phyloP scores from a whole-genome alignment of 2,888 invertebrate genomes.

The Macrosiphum euphorbiae region DNA sequence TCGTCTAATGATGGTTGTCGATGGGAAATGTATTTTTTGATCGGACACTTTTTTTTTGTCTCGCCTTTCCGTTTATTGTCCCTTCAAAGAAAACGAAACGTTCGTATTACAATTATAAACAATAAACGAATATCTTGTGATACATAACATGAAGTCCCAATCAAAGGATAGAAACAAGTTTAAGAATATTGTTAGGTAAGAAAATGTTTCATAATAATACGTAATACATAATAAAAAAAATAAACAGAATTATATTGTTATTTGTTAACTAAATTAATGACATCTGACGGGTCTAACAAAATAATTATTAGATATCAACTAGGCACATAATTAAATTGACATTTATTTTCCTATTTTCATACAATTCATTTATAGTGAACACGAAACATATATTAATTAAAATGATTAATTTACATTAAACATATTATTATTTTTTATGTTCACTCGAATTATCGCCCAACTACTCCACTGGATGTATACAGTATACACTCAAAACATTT shows the following conservation, averaged over 20 bases:
- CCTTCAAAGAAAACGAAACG: constrained; percentile 37
- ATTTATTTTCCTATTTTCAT: neutral
- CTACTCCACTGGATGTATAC: neutral
- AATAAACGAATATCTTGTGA: neutral
- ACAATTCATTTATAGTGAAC: neutral
- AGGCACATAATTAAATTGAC: neutral
- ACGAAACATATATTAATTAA: neutral
- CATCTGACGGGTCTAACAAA: neutral
- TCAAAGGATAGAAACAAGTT: neutral
- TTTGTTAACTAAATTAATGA: neutral
- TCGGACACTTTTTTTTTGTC: constrained; percentile 37
- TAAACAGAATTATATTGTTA: neutral
- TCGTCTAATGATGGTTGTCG: constrained; percentile 53
- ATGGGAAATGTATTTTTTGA: constrained; percentile 24
- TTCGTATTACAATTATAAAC: constrained; percentile 43
- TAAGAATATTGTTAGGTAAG: neutral
- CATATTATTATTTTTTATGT: too few relatives aligned
- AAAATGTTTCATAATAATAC: neutral
- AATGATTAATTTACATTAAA: neutral
- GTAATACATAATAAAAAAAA: neutral
- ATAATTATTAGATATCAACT: neutral
- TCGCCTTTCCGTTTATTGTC: constrained; percentile 35
- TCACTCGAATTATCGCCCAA: too few relatives aligned
- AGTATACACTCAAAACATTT: neutral
- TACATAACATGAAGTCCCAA: neutral